A percentile compares a stretch with the other conserved stretches of the same genome.
phyloP scores from a whole-genome alignment of 2,797 vertebrate genomes.

The Nasua narica region DNA sequence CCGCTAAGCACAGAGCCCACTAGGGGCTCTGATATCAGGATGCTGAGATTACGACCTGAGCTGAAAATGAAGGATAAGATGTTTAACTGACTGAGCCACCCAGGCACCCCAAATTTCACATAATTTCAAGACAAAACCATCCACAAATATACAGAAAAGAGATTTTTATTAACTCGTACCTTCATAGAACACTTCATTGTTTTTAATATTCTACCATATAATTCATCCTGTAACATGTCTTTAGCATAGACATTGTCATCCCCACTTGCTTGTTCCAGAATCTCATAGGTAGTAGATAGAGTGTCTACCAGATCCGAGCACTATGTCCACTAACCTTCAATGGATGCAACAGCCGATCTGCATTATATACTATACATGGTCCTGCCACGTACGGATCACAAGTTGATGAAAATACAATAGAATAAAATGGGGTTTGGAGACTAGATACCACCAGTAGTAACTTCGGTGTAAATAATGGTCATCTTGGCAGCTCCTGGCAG shows the following conservation, averaged over 20 bases:
- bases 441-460: rapidly evolving
- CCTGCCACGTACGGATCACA: not conserved
- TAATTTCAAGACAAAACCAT: not conserved
- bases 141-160: not conserved
- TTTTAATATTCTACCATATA: not conserved
- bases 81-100: not conserved
- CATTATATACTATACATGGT: not conserved
- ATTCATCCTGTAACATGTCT: not conserved
- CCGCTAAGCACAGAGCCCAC: not conserved
- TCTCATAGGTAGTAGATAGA: not conserved
- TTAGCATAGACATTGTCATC: not conserved
- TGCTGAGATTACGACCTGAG: not conserved
- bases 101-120: not conserved
- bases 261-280: not conserved
- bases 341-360: rapidly evolving
- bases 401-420: not conserved
- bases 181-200: not conserved
- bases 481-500: not conserved
- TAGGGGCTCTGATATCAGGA: not conserved
- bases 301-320: not conserved
- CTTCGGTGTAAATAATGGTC: not conserved
- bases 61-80: not conserved
- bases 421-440: rapidly evolving
- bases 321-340: not conserved
- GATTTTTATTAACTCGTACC: not conserved